These are phyloP conservation scores for Trissolcus japonicus DNA, from an alignment of 2,888 invertebrate genomes.

Conservation along the genomic window DNA sequence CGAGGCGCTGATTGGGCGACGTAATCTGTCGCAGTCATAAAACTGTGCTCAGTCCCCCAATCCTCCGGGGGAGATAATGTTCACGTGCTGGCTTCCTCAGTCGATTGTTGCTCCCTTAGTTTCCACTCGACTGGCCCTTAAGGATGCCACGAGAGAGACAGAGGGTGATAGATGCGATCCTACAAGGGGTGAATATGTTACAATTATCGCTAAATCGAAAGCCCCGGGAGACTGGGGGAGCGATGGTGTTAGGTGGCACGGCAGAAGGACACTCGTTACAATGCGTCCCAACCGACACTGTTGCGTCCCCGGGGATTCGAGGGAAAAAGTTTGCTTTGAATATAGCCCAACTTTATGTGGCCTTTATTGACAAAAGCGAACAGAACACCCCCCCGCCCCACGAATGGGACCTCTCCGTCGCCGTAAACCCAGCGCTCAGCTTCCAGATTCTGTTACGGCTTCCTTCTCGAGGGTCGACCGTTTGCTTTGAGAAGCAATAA, in stretches of 20 bases:
- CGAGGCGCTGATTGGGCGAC: constrained; percentile 63
- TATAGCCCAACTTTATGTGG: constrained; percentile 52
- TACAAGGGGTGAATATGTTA: constrained; percentile 72
- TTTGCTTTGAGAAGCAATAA: constrained; percentile 41
- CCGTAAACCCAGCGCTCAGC: constrained; percentile 19
- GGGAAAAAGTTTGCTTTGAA: constrained; percentile 45
- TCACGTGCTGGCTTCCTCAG: constrained; percentile 54
- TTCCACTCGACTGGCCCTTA: constrained; percentile 60
- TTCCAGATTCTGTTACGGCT: constrained; percentile 40
- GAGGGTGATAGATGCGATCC: constrained; percentile 53
- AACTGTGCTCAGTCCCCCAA: constrained; percentile 69
- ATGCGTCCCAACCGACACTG: constrained; percentile 37
- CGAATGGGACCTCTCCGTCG: constrained; percentile 22
- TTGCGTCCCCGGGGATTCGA: constrained; percentile 27
- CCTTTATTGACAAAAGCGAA: constrained; percentile 47
- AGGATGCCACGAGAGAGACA: constrained; percentile 63
- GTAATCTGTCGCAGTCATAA: constrained; percentile 76
- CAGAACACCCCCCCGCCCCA: constrained; percentile 20
- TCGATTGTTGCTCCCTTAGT: constrained; percentile 56
- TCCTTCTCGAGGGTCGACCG: constrained; percentile 45
- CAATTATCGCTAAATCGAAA: constrained; percentile 74
- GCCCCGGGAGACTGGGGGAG: constrained; percentile 43
- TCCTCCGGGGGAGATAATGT: constrained; percentile 35
- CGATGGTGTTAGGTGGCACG: constrained; percentile 52
- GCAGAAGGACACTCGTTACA: constrained; percentile 48